Conservation (phyloP, 2,797 vertebrate genomes). For the Helostoma temminkii region DNA sequence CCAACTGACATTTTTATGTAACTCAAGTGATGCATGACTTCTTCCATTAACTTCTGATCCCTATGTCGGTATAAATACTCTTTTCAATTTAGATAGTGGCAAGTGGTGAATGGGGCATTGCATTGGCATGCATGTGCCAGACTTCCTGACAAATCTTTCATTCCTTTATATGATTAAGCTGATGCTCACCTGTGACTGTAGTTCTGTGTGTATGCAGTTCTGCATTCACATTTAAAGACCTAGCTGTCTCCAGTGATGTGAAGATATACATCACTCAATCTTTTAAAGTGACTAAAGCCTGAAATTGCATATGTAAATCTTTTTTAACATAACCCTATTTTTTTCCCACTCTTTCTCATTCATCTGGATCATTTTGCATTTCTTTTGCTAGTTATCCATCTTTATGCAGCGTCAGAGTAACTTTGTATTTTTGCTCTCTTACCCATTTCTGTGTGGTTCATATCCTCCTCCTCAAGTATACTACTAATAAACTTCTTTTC, state of each 20-base stretch:
- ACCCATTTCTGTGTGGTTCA: slow-evolving; percentile 49
- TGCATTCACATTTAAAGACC: slow-evolving; percentile 13
- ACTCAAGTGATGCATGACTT: slow-evolving; percentile 79
- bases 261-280: slow-evolving; percentile 43
- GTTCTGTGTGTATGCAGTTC: slow-evolving; percentile 25
- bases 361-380: slow-evolving; percentile 28
- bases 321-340: slow-evolving; percentile 19
- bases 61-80: slow-evolving; percentile 80
- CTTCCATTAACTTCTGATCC: slow-evolving; percentile 80
- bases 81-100: slow-evolving; percentile 82
- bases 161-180: slow-evolving; percentile 46
- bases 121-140: slow-evolving; percentile 41
- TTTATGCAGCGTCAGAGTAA: slow-evolving; percentile 52
- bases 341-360: slow-evolving; percentile 5
- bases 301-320: slow-evolving; percentile 48
- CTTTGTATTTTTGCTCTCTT: slow-evolving; percentile 60
- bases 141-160: slow-evolving; percentile 57
- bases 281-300: slow-evolving; percentile 35
- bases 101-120: slow-evolving; percentile 58
- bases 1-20: slow-evolving; percentile 72
- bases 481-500: no score
- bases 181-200: slow-evolving; percentile 22
- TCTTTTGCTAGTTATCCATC: slow-evolving; percentile 26
- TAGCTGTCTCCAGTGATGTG: slow-evolving; percentile 28
- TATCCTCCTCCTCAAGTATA: no score